These are phyloP conservation scores for Ochotona princeps DNA, from an alignment of 2,113 vertebrate genomes.

Conservation along the genomic window DNA sequence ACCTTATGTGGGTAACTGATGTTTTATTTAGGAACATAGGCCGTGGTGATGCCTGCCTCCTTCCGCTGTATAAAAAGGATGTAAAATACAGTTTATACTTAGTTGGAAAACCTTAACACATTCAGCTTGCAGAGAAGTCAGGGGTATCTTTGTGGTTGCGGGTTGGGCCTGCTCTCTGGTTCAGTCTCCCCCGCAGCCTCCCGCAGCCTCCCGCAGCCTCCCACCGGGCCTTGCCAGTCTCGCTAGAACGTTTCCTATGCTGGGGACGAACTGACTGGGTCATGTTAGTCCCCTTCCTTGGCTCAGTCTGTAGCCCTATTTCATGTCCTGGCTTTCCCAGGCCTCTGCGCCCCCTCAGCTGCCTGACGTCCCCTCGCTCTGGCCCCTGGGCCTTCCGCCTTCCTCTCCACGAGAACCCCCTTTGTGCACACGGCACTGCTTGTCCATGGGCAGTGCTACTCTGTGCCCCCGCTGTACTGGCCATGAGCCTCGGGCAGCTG, in stretches of 20 bases:
- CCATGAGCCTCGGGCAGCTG: not conserved
- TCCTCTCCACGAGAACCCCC: fast-evolving
- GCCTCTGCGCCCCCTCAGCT: not conserved
- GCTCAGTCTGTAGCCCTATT: too few relatives aligned
- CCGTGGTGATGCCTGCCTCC: not conserved
- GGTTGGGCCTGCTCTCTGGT: not conserved
- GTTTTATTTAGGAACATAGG: not conserved
- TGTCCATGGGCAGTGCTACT: not conserved
- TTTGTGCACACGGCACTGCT: too few relatives aligned
- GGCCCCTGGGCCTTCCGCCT: not conserved
- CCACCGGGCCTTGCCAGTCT: not conserved
- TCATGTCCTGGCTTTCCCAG: too few relatives aligned
- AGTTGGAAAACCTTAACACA: not conserved
- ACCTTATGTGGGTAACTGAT: not conserved
- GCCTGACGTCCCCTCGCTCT: too few relatives aligned
- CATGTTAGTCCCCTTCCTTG: not conserved
- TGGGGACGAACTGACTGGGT: not conserved
- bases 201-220: not conserved
- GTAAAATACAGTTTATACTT: not conserved
- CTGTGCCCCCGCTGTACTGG: not conserved
- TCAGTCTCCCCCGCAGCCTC: not conserved
- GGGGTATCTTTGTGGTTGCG: not conserved
- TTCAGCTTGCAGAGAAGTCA: not conserved
- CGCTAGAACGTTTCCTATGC: not conserved
- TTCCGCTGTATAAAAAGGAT: not conserved